Evolutionary conservation across 2,888 invertebrate species (phyloP).

Genomic region (Cryptus viduatorius): DNA sequence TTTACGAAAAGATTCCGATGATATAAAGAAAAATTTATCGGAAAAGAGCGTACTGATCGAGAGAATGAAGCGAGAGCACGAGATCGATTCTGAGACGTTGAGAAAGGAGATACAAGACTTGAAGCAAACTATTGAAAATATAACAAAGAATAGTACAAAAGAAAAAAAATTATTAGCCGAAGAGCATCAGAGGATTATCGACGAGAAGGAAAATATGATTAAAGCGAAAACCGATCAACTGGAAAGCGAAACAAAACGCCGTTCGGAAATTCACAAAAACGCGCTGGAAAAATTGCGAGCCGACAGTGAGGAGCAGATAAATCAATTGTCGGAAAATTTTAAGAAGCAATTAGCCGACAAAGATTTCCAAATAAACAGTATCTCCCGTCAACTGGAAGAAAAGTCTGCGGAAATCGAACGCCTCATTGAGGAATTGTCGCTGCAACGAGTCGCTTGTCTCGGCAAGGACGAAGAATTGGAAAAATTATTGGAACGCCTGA

Average conservation of each 20-base stretch:
- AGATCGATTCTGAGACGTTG: conserved; percentile 74
- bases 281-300: conserved; percentile 74
- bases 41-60: conserved; percentile 82
- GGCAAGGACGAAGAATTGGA: conserved; percentile 85
- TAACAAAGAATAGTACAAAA: conserved; percentile 83
- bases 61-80: conserved; percentile 81
- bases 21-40: conserved; percentile 80
- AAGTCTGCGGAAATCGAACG: conserved; percentile 86
- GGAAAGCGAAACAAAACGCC: conserved; percentile 71
- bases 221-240: conserved; percentile 74
- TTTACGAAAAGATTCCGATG: conserved; percentile 82
- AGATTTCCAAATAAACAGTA: conserved; percentile 85
- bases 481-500: conserved; percentile 80
- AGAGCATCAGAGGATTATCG: conserved; percentile 86
- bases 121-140: conserved; percentile 80
- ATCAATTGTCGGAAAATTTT: conserved; percentile 76
- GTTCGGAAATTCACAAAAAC: conserved; percentile 71
- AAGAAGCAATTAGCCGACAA: conserved; percentile 86
- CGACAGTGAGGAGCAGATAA: conserved; percentile 74
- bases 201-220: conserved; percentile 86
- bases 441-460: conserved; percentile 85
- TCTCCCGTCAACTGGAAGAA: conserved; percentile 86
- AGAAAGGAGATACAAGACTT: conserved; percentile 79
- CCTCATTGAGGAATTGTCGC: conserved; percentile 86
- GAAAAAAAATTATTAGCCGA: conserved; percentile 85